phyloP scores from a whole-genome alignment of 2,888 invertebrate genomes.

The Archaeoteleia sp. region DNA sequence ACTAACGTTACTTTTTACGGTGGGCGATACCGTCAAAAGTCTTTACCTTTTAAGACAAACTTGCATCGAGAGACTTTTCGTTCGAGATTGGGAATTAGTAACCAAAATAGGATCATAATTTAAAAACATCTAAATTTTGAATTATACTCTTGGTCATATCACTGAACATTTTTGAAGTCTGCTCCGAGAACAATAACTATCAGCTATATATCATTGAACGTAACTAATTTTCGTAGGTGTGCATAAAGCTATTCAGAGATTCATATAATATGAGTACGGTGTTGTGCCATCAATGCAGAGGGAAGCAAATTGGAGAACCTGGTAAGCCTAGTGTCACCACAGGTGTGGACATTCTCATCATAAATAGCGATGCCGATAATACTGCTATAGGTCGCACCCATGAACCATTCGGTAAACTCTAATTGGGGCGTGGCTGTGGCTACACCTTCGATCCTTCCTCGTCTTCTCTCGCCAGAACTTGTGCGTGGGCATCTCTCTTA shows the following conservation, averaged over 20 bases:
- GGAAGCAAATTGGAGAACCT: slow-evolving; percentile 27
- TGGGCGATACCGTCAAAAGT: background rate
- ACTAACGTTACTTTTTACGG: slow-evolving; percentile 22
- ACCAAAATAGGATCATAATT: too few relatives aligned
- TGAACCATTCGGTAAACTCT: slow-evolving; percentile 66
- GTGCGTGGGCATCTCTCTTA: slow-evolving; percentile 11
- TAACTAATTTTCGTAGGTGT: too few relatives aligned
- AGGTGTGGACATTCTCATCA: slow-evolving; percentile 74
- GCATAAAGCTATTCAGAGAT: background rate
- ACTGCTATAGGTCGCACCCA: slow-evolving; percentile 25
- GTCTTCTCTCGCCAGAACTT: slow-evolving; percentile 21
- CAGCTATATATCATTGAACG: too few relatives aligned
- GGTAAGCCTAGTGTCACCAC: slow-evolving; percentile 65
- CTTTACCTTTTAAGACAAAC: slow-evolving; percentile 1
- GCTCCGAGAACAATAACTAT: too few relatives aligned
- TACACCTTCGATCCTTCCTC: slow-evolving; percentile 63
- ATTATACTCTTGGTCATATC: too few relatives aligned
- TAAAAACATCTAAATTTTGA: too few relatives aligned
- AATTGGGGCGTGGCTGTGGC: slow-evolving; percentile 72
- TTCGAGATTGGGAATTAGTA: too few relatives aligned
- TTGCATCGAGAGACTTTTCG: too few relatives aligned
- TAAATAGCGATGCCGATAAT: slow-evolving; percentile 64
- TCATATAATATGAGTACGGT: slow-evolving; percentile 1
- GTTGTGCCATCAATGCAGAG: background rate
- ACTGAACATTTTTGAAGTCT: too few relatives aligned